Evolutionary conservation across 2,888 invertebrate genomes (phyloP).

Genomic region (Buathra laborator): DNA sequence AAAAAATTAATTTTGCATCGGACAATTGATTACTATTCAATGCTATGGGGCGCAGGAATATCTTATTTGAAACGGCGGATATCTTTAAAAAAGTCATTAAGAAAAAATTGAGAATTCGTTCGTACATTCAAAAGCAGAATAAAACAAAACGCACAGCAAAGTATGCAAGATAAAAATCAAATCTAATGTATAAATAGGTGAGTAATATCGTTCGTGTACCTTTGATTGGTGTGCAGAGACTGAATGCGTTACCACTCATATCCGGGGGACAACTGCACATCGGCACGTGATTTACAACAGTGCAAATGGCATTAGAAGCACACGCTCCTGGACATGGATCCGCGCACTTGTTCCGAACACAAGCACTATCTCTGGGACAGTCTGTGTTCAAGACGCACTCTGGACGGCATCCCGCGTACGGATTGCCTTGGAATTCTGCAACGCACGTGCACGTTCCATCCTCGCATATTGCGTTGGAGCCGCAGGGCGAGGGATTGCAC

Average conservation of each 20-base stretch:
- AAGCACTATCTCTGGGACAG: slow-evolving; percentile 90
- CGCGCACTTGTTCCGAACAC: slow-evolving; percentile 90
- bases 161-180: too few relatives aligned
- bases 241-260: slow-evolving; percentile 86
- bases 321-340: slow-evolving; percentile 94
- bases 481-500: slow-evolving; percentile 91
- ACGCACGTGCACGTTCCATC: slow-evolving; percentile 91
- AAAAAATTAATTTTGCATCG: too few relatives aligned
- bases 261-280: slow-evolving; percentile 90
- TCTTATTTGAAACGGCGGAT: too few relatives aligned
- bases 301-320: slow-evolving; percentile 91
- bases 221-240: slow-evolving; percentile 82
- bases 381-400: slow-evolving; percentile 93
- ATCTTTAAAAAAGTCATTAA: too few relatives aligned
- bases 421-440: slow-evolving; percentile 91
- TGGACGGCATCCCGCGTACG: slow-evolving; percentile 90
- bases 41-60: too few relatives aligned
- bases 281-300: slow-evolving; percentile 92
- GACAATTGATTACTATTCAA: too few relatives aligned
- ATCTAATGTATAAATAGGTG: too few relatives aligned
- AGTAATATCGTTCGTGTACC: slow-evolving; percentile 75
- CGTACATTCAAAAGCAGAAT: too few relatives aligned
- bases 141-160: too few relatives aligned
- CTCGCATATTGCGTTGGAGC: slow-evolving; percentile 90
- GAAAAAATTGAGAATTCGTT: too few relatives aligned